Conservation (phyloP, 2,888 invertebrate genomes). For the Nephrotoma guestfalica region DNA sequence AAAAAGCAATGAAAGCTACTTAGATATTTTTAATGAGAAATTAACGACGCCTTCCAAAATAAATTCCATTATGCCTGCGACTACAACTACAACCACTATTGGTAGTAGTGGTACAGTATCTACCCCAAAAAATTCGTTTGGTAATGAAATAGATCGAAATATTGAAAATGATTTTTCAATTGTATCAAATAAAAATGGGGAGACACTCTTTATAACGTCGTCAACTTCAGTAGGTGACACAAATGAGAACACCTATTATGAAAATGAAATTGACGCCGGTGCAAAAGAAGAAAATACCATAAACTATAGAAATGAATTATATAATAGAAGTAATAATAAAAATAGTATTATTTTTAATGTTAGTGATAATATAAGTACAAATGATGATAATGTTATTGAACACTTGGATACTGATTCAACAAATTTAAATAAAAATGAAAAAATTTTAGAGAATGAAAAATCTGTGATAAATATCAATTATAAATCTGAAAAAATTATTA, state of each 20-base stretch:
- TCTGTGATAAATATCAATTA: conserved; percentile 7
- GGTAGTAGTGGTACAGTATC: not conserved
- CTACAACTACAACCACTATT: not conserved
- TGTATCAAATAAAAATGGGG: not conserved
- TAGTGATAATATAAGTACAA: conserved; percentile 1
- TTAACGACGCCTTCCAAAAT: not conserved
- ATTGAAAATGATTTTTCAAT: not conserved
- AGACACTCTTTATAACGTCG: not conserved
- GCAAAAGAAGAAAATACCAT: not conserved
- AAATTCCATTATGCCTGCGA: not conserved
- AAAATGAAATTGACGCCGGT: not conserved
- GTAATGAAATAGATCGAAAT: not conserved
- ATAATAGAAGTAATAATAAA: conserved; percentile 1
- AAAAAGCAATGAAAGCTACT: not conserved
- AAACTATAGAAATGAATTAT: not conserved
- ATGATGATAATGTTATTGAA: not conserved
- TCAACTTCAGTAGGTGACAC: not conserved
- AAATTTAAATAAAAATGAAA: not conserved
- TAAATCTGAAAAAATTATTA: not conserved
- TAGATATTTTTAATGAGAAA: conserved; percentile 4
- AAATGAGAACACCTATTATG: not conserved
- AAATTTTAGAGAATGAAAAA: not conserved
- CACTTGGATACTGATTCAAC: not conserved
- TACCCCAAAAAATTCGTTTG: not conserved
- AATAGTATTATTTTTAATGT: not conserved